Percentiles rank a stretch among this genome's conserved stretches.
These are phyloP conservation scores for Ecdyonurus torrentis DNA, from an alignment of 2,888 invertebrate species.

Conservation along the genomic window DNA sequence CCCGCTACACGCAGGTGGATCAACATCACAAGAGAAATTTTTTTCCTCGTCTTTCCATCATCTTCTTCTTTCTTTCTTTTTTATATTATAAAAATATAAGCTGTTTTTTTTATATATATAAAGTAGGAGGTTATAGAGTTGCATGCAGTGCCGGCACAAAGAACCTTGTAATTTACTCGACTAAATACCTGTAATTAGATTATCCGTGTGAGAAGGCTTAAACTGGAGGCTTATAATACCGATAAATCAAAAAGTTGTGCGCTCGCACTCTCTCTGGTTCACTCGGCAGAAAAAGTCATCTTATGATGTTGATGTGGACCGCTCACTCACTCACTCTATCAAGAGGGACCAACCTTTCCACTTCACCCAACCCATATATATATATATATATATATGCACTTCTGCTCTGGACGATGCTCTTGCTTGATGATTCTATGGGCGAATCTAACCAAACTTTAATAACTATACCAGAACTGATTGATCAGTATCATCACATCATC, in stretches of 20 bases:
- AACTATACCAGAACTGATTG: neutral
- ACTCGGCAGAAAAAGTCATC: neutral
- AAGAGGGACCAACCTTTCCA: neutral
- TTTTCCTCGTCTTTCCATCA: neutral
- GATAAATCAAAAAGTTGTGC: neutral
- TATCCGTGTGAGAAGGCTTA: neutral
- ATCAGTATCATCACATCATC: neutral
- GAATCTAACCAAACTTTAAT: neutral
- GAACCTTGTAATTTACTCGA: constrained; percentile 1
- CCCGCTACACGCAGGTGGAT: neutral
- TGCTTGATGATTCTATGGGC: neutral
- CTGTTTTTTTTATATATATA: neutral
- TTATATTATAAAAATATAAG: neutral
- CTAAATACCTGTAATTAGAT: constrained; percentile 3
- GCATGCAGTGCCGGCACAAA: neutral
- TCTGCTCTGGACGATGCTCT: too few species aligned
- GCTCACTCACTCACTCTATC: neutral
- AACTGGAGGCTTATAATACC: neutral
- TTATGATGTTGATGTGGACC: neutral
- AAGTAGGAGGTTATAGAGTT: neutral
- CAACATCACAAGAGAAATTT: neutral
- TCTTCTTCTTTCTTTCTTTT: neutral
- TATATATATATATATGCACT: too few species aligned
- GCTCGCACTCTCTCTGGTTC: neutral
- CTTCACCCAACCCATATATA: neutral